Evolutionary conservation across 30 jellyfish, hydroid and myxozoan genomes (phyloP).

Genomic region (Catostylus mosaicus): DNA sequence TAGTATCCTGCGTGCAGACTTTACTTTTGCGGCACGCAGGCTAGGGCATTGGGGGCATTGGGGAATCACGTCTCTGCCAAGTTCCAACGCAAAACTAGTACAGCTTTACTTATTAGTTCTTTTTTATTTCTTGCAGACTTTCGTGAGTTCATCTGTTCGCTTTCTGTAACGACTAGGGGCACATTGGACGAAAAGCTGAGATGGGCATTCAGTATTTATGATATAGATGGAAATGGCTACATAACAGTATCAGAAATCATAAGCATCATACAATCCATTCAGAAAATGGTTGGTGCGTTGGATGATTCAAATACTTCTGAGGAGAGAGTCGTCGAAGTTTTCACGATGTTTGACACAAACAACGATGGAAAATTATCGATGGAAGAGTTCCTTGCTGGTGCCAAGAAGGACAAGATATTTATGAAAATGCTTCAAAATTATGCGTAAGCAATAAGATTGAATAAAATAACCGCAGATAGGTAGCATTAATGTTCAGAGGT

Average conservation of each 20-base stretch:
- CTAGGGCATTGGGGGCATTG: not conserved
- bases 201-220: constrained; percentile 90
- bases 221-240: constrained; percentile 93
- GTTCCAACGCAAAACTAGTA: not conserved
- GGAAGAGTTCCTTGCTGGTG: constrained; percentile 90
- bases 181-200: constrained; percentile 78
- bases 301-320: constrained; percentile 75
- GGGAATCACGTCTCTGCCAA: not conserved
- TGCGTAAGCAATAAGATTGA: constrained; percentile 1
- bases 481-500: too few relatives aligned
- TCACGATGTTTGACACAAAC: constrained; percentile 72
- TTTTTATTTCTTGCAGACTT: constrained; percentile 58
- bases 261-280: constrained; percentile 79
- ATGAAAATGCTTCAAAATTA: constrained; percentile 82
- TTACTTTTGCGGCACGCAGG: too few relatives aligned
- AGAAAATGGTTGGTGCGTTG: constrained; percentile 86
- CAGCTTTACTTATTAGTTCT: not conserved
- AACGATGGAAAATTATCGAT: constrained; percentile 81
- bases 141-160: constrained; percentile 90
- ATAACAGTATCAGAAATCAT: constrained; percentile 75
- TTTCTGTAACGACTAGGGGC: constrained; percentile 95
- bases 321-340: constrained; percentile 65
- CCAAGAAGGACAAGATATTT: constrained; percentile 78
- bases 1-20: too few relatives aligned
- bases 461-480: not conserved